Base-by-base conservation (phyloP, 37 sponge, comb jelly and placozoan genomes). In the Spongia lamella region DNA sequence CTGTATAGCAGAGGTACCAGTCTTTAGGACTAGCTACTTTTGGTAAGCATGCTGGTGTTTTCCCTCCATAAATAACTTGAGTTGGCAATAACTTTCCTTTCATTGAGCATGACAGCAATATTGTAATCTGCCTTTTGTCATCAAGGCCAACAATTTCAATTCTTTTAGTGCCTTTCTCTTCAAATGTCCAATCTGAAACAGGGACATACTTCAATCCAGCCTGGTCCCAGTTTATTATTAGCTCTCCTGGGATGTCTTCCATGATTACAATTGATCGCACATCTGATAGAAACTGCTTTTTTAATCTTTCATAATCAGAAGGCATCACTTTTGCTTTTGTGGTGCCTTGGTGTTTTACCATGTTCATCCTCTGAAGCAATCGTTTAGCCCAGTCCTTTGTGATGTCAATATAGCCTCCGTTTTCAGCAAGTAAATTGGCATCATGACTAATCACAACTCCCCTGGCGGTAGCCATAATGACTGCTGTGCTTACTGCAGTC, bases 51-150 rank as follows among this genome's bases (percentile, higher is more conserved):
- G 57, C 60, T 24, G 74, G 57, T 15, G 27, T 75, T 33, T 75
- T 75, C 26, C 61, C 76, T 11, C 3, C 37, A 61, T 75, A 31
- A 24, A 75, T 31, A 61, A 75, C 25, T 75, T 75, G 76, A 15
- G 35, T 29, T 1, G 63, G 76, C 5, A 61, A 31, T 4, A 59
- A 75, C 3, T 2, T 9, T 61, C 76, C 76, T 27, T 25, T 62
- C 5, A 75, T 21, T 75, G 76, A 51, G 24, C 63, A 33, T 13
- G 49, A 20, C 21, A 75, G 63, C 25, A 61, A 32, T 19, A 62
- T 62, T 1, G 76, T 75, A 29, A 75, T 61, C 38, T 75, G 76
- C 76, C 76, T 75, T 52, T 75, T 75, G 34, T 75, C 61, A 22
- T 61, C 76, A 21, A 31, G 3, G 1, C 76, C 76, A 61, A 20